Evolutionary conservation across 2,113 vertebrate genomes (phyloP).

Genomic region (Rhinichthys klamathensis): DNA sequence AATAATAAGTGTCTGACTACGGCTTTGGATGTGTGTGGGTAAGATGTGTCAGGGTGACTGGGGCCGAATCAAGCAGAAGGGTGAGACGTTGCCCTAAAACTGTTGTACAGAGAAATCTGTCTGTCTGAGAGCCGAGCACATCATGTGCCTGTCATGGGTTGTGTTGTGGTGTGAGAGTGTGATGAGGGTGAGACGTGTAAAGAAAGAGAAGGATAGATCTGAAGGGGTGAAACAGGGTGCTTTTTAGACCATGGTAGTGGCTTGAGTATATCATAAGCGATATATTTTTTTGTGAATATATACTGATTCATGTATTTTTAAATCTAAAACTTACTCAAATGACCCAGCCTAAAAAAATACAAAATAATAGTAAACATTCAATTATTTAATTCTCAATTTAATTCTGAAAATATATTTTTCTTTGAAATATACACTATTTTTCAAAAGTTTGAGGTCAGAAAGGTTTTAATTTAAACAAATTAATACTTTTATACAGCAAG

Average conservation of each 20-base stretch:
- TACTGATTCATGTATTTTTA: no score
- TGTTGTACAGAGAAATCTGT: neutral
- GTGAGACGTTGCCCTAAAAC: neutral
- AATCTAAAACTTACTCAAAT: no score
- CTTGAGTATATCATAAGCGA: no score
- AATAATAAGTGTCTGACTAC: neutral
- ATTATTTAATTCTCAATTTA: no score
- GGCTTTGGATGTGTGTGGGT: neutral
- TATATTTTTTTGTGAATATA: no score
- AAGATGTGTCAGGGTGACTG: neutral
- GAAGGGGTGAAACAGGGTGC: neutral
- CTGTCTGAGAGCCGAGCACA: conserved; percentile 3
- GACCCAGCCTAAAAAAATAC: no score
- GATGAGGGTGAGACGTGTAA: conserved; percentile 4
- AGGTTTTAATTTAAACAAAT: no score
- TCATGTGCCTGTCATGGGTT: conserved; percentile 76
- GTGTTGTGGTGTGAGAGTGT: conserved; percentile 43
- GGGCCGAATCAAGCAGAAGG: neutral
- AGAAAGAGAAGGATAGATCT: neutral
- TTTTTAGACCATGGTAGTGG: neutral
- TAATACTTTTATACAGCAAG: no score
- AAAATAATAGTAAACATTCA: no score
- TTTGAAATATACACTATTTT: no score
- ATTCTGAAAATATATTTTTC: no score
- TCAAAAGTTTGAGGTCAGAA: no score